These are phyloP conservation scores for Trachops cirrhosus DNA, from an alignment of 2,797 vertebrate genomes.

Conservation along the genomic window DNA sequence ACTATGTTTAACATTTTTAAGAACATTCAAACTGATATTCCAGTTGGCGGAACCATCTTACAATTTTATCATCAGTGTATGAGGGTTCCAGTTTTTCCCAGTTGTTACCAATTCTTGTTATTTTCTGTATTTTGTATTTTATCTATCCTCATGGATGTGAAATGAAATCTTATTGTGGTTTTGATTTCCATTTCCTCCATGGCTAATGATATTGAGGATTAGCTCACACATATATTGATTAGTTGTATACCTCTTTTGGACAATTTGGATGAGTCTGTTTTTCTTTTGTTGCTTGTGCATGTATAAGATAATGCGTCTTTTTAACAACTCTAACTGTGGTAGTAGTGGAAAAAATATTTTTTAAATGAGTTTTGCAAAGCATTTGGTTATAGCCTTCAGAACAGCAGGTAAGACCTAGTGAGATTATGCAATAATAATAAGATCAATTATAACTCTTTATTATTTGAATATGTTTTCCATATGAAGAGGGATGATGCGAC, in stretches of 20 bases:
- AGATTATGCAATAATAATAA: conserved; percentile 74
- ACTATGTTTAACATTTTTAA: background rate
- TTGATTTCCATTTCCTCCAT: background rate
- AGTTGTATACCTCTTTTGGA: background rate
- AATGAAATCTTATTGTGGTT: background rate
- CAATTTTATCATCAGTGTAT: background rate
- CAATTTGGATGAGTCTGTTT: background rate
- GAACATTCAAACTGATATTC: background rate
- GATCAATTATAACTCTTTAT: conserved; percentile 73
- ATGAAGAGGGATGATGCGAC: conserved; percentile 65
- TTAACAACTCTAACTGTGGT: background rate
- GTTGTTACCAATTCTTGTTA: background rate
- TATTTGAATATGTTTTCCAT: conserved; percentile 76
- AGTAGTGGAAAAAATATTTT: background rate
- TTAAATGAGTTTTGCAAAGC: conserved; percentile 18
- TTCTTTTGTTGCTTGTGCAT: background rate
- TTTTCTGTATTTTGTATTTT: background rate
- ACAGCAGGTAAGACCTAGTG: conserved; percentile 58
- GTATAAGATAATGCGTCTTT: background rate
- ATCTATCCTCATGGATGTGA: background rate
- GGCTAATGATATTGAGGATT: background rate
- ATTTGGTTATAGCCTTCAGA: conserved; percentile 63
- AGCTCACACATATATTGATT: background rate
- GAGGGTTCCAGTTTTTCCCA: background rate
- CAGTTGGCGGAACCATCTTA: background rate